A percentile compares a stretch with the other conserved stretches of the same genome.
phyloP scores from a whole-genome alignment of 2,888 invertebrate genomes.

The Hemicrepidius hirtus region DNA sequence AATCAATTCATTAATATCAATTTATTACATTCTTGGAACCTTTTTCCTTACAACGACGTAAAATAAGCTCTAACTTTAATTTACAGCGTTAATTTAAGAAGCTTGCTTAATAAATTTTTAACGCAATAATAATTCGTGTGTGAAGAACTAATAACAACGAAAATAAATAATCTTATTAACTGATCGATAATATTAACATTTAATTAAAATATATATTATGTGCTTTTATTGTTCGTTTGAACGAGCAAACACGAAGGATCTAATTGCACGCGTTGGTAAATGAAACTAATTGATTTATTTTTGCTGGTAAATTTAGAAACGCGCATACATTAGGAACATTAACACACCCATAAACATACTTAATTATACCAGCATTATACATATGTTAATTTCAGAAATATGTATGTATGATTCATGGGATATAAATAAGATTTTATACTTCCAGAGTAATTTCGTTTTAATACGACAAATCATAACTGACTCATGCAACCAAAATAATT shows the following conservation, averaged over 20 bases:
- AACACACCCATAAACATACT: constrained; percentile 55
- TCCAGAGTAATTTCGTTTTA: constrained; percentile 49
- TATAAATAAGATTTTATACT: constrained; percentile 55
- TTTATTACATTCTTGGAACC: constrained; percentile 31
- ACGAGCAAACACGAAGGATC: constrained; percentile 19
- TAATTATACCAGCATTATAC: constrained; percentile 55
- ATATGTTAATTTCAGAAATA: constrained; percentile 55
- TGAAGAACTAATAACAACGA: constrained; percentile 4
- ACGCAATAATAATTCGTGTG: constrained; percentile 18
- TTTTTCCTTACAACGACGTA: constrained; percentile 29
- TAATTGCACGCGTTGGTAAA: constrained; percentile 43
- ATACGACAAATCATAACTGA: constrained; percentile 52
- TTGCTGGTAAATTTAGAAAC: constrained; percentile 50
- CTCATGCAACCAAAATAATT: constrained; percentile 51
- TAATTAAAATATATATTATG: constrained; percentile 25
- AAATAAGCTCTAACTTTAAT: constrained; percentile 16
- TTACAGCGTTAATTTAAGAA: constrained; percentile 19
- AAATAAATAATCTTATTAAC: constrained; percentile 20
- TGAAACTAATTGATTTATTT: constrained; percentile 52
- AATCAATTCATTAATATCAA: constrained; percentile 39
- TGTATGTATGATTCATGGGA: constrained; percentile 54
- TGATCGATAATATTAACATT: constrained; percentile 28
- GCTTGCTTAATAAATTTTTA: constrained; percentile 23
- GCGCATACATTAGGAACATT: constrained; percentile 53
- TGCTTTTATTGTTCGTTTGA: constrained; percentile 1